phyloP scores from a whole-genome alignment of 1,140 invertebrate genomes.

The Palaemon carinicauda region DNA sequence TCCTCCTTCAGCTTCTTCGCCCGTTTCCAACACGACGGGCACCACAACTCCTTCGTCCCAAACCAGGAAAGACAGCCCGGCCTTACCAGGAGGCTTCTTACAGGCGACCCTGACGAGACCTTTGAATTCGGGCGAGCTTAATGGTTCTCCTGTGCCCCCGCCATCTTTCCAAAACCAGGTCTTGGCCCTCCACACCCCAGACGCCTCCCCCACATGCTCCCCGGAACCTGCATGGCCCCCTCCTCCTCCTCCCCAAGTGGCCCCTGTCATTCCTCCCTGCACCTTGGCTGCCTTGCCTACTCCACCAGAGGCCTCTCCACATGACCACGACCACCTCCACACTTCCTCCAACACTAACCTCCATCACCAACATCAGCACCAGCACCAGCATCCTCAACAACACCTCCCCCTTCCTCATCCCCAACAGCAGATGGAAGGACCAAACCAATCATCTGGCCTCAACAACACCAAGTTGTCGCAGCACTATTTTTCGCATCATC shows the following conservation, averaged over 20 bases:
- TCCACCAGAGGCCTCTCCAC: constrained; percentile 56
- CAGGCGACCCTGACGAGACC: constrained; percentile 55
- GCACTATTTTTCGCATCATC: constrained; percentile 35
- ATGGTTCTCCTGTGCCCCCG: neutral
- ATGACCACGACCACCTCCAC: constrained; percentile 58
- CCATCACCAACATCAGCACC: constrained; percentile 27
- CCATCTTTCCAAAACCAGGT: constrained; percentile 22
- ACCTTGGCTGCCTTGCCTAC: constrained; percentile 56
- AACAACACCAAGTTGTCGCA: constrained; percentile 11
- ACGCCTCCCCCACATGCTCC: constrained; percentile 57
- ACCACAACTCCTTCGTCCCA: constrained; percentile 17
- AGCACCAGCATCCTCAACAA: constrained; percentile 8
- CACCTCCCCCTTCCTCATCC: constrained; percentile 26
- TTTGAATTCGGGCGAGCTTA: neutral
- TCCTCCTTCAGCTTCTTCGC: neutral
- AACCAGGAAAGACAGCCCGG: constrained; percentile 11
- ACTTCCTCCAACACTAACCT: constrained; percentile 14
- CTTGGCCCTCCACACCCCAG: constrained; percentile 54
- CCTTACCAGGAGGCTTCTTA: constrained; percentile 41
- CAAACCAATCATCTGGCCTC: neutral
- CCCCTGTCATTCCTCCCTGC: constrained; percentile 18
- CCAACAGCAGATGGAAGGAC: constrained; percentile 12
- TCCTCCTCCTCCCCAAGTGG: constrained; percentile 24
- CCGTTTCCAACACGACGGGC: constrained; percentile 33
- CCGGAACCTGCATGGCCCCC: constrained; percentile 54